Evolutionary conservation across 2,888 invertebrate species (phyloP).

Genomic region (Euplexia lucipara): DNA sequence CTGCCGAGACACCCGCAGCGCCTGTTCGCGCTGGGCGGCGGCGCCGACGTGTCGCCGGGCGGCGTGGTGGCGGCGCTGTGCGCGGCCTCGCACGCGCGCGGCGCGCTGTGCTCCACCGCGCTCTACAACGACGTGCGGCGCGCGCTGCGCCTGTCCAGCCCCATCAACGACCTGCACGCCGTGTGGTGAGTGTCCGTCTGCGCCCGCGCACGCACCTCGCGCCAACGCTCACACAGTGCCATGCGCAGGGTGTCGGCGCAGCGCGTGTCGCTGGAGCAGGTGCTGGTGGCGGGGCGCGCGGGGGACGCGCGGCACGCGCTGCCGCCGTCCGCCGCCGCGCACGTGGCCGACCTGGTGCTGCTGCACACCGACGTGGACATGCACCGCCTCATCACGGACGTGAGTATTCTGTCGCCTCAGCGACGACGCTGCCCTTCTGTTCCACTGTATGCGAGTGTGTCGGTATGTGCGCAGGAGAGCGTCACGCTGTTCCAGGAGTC

Average conservation of each 20-base stretch:
- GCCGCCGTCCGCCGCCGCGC: constrained; percentile 6
- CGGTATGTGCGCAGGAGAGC: constrained; percentile 24
- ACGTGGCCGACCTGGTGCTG: constrained; percentile 53
- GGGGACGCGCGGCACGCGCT: constrained; percentile 41
- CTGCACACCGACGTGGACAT: constrained; percentile 43
- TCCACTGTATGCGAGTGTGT: neutral
- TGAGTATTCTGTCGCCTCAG: constrained; percentile 17
- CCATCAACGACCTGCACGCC: constrained; percentile 39
- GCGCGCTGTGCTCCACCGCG: constrained; percentile 28
- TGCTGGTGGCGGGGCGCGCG: constrained; percentile 40
- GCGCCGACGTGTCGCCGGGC: constrained; percentile 3
- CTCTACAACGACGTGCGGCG: constrained; percentile 43
- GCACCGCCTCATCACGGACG: constrained; percentile 40
- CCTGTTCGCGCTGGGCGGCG: no score
- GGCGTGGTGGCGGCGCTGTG: constrained; percentile 45
- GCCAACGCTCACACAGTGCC: neutral
- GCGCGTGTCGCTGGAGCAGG: constrained; percentile 46
- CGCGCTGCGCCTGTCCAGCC: constrained; percentile 11
- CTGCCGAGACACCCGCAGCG: no score
- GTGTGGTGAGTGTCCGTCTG: constrained; percentile 48
- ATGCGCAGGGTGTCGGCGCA: constrained; percentile 51
- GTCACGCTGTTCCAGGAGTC: constrained; percentile 44
- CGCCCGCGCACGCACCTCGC: no score
- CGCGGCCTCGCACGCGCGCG: constrained; percentile 24
- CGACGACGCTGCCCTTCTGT: no score